Percentiles rank a stretch among this genome's conserved stretches.
Conservation (phyloP, 2,113 vertebrate genomes). For the Pygoscelis adeliae region DNA sequence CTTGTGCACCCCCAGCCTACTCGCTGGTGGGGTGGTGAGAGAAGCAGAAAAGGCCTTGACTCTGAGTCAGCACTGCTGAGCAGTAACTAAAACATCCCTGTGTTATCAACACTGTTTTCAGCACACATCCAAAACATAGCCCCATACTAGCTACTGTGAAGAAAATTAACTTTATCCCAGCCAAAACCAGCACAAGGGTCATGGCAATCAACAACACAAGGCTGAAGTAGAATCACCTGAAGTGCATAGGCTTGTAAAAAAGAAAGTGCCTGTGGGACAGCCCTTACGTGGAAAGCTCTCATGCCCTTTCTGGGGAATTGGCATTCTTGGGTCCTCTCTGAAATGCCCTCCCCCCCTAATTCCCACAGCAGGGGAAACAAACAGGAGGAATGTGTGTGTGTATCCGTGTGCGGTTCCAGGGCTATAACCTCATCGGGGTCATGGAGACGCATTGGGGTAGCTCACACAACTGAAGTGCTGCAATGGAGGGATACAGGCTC, state of each 20-base stretch:
- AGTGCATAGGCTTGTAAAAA: neutral
- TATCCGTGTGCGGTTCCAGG: neutral
- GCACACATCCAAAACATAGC: no score
- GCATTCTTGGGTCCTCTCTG: neutral
- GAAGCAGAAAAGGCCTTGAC: no score
- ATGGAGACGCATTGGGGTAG: neutral
- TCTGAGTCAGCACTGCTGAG: no score
- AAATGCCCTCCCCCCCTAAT: neutral
- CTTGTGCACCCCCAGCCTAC: no score
- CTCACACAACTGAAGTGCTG: neutral
- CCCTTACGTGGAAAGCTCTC: neutral
- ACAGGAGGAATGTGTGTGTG: neutral
- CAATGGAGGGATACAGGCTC: neutral
- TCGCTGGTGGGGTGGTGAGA: no score
- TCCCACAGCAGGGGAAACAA: neutral
- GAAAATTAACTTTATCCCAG: no score
- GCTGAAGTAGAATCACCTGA: neutral
- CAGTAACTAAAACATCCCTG: no score
- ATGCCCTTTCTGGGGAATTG: neutral
- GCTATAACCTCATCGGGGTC: neutral
- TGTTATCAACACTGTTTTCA: no score
- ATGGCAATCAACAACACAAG: neutral
- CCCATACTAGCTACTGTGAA: no score
- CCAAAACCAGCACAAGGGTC: no score
- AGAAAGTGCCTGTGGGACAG: neutral